A percentile compares a stretch with the other conserved stretches of the same genome.
These are phyloP conservation scores for Numenius phaeopus DNA, from an alignment of 2,797 vertebrate genomes.

Conservation along the genomic window DNA sequence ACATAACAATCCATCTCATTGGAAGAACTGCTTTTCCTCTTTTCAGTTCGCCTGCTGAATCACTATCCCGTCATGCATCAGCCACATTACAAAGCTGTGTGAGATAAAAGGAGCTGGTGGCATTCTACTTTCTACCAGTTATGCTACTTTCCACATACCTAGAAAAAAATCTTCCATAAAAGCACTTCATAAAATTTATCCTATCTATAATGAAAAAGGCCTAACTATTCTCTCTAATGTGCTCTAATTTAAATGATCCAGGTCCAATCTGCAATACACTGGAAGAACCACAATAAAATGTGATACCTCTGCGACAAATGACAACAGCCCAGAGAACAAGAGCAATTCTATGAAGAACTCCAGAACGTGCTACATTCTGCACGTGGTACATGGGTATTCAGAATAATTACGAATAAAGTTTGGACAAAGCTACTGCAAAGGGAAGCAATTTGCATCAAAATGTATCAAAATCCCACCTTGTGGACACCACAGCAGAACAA, in stretches of 20 bases:
- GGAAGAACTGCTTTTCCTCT: neutral
- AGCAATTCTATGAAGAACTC: neutral
- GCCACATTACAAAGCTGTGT: neutral
- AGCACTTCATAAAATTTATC: neutral
- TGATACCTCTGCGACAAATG: slow-evolving; percentile 31
- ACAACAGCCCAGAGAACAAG: slow-evolving; percentile 15
- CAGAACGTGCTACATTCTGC: neutral
- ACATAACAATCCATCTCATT: neutral
- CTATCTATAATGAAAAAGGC: neutral
- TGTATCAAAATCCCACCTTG: neutral
- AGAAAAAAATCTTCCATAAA: neutral
- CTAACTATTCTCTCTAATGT: neutral
- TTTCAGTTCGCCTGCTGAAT: neutral
- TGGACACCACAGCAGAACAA: neutral
- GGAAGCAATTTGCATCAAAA: slow-evolving; percentile 3
- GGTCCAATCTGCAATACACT: neutral
- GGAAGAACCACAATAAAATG: slow-evolving; percentile 29
- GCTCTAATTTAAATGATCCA: neutral
- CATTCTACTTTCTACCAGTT: neutral
- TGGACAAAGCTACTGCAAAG: neutral
- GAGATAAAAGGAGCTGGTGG: neutral
- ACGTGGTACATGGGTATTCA: neutral
- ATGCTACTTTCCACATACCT: neutral
- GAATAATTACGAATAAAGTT: neutral
- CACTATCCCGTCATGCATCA: neutral